phyloP scores from a whole-genome alignment of 2,888 invertebrate species.

The Tetragonisca angustula region DNA sequence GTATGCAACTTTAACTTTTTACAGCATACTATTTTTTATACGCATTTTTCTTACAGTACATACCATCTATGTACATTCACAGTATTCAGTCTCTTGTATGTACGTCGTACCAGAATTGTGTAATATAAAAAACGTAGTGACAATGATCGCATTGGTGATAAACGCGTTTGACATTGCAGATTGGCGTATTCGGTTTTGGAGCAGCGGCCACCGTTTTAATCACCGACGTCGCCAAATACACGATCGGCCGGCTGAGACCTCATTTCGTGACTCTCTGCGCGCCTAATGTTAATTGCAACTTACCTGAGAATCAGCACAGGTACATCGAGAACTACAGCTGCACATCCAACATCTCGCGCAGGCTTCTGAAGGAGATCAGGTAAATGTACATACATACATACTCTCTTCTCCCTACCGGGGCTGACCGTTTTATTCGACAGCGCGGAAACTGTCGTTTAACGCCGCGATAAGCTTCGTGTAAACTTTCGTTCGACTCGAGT shows the following conservation, averaged over 20 bases:
- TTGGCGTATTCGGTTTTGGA: conserved; percentile 95
- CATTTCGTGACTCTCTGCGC: conserved; percentile 96
- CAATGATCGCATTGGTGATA: too few species aligned
- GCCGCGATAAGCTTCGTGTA: too few species aligned
- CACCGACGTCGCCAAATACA: conserved; percentile 97
- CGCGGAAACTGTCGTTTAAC: background rate
- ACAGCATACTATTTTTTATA: too few species aligned
- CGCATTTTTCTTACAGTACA: background rate
- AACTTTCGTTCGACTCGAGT: too few species aligned
- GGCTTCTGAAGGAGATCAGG: conserved; percentile 89
- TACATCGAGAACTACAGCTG: conserved; percentile 92
- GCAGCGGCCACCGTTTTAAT: conserved; percentile 93
- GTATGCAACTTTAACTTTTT: too few species aligned
- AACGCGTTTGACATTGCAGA: conserved; percentile 80
- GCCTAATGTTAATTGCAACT: conserved; percentile 89
- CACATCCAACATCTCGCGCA: conserved; percentile 81
- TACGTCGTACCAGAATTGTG: too few species aligned
- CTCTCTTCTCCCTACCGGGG: too few species aligned
- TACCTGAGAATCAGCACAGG: conserved; percentile 86
- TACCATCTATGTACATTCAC: too few species aligned
- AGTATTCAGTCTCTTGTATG: background rate
- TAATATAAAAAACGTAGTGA: too few species aligned
- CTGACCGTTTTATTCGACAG: conserved; percentile 5
- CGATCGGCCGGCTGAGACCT: conserved; percentile 95
- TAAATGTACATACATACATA: conserved; percentile 68